Evolutionary conservation across 2,888 invertebrate species (phyloP).

Genomic region (Thera britannica): DNA sequence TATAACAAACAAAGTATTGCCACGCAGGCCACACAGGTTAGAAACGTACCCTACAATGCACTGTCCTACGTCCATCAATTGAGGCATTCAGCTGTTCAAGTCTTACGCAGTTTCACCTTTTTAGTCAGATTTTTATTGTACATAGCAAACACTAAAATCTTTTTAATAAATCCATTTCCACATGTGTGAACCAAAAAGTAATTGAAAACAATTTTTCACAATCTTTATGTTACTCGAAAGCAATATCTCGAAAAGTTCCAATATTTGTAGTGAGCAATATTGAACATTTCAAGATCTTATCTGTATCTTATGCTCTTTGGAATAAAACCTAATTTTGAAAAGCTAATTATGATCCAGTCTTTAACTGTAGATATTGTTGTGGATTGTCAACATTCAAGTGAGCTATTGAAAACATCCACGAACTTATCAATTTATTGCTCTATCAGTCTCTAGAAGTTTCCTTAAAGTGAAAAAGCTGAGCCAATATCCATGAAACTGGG

Average conservation of each 20-base stretch:
- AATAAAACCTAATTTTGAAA: conserved; percentile 18
- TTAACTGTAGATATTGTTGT: not conserved
- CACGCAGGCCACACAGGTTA: too few relatives aligned
- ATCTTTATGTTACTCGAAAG: conserved; percentile 37
- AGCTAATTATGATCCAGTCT: not conserved
- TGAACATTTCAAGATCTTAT: conserved; percentile 31
- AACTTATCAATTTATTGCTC: too few relatives aligned
- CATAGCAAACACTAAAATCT: not conserved
- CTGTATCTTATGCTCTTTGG: conserved; percentile 8
- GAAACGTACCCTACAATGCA: too few relatives aligned
- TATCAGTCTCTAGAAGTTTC: too few relatives aligned
- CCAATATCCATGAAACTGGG: too few relatives aligned
- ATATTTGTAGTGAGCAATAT: conserved; percentile 60
- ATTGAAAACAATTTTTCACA: conserved; percentile 28
- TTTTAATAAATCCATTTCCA: conserved; percentile 14
- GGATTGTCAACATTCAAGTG: not conserved
- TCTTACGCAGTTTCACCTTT: too few relatives aligned
- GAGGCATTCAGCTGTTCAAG: too few relatives aligned
- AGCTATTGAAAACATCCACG: not conserved
- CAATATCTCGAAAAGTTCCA: conserved; percentile 59
- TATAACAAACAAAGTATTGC: too few relatives aligned
- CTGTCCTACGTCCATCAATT: too few relatives aligned
- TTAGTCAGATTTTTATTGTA: too few relatives aligned
- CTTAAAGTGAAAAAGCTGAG: too few relatives aligned
- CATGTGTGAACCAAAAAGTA: conserved; percentile 7